phyloP scores from a whole-genome alignment of 2,797 vertebrate genomes.

The Notolepis coatsorum region DNA sequence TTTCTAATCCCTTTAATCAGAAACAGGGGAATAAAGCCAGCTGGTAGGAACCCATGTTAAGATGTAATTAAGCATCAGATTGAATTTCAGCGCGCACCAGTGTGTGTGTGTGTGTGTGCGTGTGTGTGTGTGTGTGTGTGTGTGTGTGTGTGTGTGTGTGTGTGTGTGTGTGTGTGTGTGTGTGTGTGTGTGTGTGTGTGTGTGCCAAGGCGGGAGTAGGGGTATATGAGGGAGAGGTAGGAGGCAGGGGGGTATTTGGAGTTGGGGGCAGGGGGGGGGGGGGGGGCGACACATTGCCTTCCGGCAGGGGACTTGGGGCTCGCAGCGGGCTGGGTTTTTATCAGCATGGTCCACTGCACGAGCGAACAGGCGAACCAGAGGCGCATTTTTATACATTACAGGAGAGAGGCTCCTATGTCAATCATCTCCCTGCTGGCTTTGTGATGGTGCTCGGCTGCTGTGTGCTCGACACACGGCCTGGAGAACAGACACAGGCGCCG shows the following conservation, averaged over 20 bases:
- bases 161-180: constrained; percentile 13
- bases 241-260: constrained; percentile 57
- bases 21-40: constrained; percentile 95
- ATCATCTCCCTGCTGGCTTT: constrained; percentile 67
- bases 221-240: constrained; percentile 35
- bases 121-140: not conserved
- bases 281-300: constrained; percentile 65
- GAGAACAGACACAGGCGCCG: constrained; percentile 39
- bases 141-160: constrained; percentile 46
- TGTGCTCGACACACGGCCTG: constrained; percentile 37
- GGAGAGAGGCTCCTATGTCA: constrained; percentile 64
- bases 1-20: constrained; percentile 97
- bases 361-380: constrained; percentile 73
- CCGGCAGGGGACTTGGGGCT: constrained; percentile 68
- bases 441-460: constrained; percentile 53
- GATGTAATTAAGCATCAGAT: constrained; percentile 98
- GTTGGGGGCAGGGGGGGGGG: constrained; percentile 74
- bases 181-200: constrained; percentile 24
- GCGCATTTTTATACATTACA: constrained; percentile 77
- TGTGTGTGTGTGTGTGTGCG: constrained; percentile 41
- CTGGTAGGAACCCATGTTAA: constrained; percentile 93
- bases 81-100: constrained; percentile 92
- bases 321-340: constrained; percentile 67
- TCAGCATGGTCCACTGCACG: constrained; percentile 64
- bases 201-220: constrained; percentile 67